phyloP scores from a whole-genome alignment of 2,797 vertebrate species.

The Oryzias dopingdopingensis region DNA sequence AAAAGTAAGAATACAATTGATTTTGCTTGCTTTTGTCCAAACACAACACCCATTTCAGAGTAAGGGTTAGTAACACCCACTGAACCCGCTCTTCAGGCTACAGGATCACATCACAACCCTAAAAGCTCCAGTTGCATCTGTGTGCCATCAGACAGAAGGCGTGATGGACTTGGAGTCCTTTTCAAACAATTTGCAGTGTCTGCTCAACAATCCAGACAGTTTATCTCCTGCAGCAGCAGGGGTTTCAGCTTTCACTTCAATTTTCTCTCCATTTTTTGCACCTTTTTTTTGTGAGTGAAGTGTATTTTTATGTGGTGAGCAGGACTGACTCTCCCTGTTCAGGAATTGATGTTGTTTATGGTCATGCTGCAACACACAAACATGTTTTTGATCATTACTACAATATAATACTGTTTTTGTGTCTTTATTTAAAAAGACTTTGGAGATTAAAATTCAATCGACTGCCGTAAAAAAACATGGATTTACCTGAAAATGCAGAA shows the following conservation, averaged over 20 bases:
- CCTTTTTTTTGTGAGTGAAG: conserved; percentile 5
- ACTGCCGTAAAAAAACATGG: too few relatives aligned
- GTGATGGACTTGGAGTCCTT: conserved; percentile 21
- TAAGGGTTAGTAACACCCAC: not conserved
- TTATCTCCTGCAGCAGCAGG: conserved; percentile 53
- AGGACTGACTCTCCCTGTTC: conserved; percentile 38
- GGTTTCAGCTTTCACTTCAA: conserved; percentile 60
- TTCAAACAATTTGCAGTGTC: conserved; percentile 47
- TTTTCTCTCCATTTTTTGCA: conserved; percentile 31
- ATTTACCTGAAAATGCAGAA: too few relatives aligned
- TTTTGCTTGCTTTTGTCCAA: too few relatives aligned
- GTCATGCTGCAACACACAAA: too few relatives aligned
- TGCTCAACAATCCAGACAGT: conserved; percentile 53
- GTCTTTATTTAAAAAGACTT: too few relatives aligned
- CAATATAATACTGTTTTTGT: too few relatives aligned
- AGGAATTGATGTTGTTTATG: conserved; percentile 21
- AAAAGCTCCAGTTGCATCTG: conserved; percentile 10
- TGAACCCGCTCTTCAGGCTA: not conserved
- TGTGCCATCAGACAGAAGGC: conserved; percentile 4
- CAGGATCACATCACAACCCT: conserved; percentile 23
- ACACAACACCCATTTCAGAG: not conserved
- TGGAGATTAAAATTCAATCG: too few relatives aligned
- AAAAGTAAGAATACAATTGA: too few relatives aligned
- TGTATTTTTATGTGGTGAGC: conserved; percentile 32
- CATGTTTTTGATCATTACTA: too few relatives aligned